Evolutionary conservation across 2,888 invertebrate genomes (phyloP).

Genomic region (Chalcosyrphus nemorum): DNA sequence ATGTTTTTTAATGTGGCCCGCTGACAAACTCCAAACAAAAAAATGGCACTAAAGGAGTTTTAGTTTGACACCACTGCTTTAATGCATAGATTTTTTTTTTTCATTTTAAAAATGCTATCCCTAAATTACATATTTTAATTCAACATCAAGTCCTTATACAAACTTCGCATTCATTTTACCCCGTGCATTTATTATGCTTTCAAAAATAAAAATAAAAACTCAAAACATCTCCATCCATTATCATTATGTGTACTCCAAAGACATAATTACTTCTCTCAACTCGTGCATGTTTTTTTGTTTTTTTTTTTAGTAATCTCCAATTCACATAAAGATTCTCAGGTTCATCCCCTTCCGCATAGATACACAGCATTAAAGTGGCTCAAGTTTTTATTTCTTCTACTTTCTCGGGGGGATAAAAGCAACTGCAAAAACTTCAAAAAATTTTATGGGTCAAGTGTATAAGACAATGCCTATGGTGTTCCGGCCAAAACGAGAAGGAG

Average conservation of each 20-base stretch:
- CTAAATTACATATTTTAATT: no score
- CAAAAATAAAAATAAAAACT: no score
- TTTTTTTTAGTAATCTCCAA: neutral
- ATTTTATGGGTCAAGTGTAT: constrained; percentile 59
- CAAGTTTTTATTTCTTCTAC: neutral
- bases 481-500: constrained; percentile 16
- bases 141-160: no score
- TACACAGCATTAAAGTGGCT: neutral
- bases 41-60: no score
- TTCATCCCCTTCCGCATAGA: neutral
- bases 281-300: neutral
- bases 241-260: neutral
- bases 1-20: no score
- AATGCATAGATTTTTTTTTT: no score
- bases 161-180: no score
- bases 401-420: neutral
- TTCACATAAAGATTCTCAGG: neutral
- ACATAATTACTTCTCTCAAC: constrained; percentile 24
- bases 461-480: constrained; percentile 59
- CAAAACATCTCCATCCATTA: constrained; percentile 8
- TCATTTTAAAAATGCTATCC: no score
- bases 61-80: no score
- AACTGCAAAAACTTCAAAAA: constrained; percentile 11
- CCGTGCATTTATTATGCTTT: no score
- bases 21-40: no score